Percentiles rank a stretch among this genome's conserved stretches.
These are phyloP conservation scores for Vespertilio murinus DNA, from an alignment of 2,797 vertebrate genomes.

Conservation along the genomic window DNA sequence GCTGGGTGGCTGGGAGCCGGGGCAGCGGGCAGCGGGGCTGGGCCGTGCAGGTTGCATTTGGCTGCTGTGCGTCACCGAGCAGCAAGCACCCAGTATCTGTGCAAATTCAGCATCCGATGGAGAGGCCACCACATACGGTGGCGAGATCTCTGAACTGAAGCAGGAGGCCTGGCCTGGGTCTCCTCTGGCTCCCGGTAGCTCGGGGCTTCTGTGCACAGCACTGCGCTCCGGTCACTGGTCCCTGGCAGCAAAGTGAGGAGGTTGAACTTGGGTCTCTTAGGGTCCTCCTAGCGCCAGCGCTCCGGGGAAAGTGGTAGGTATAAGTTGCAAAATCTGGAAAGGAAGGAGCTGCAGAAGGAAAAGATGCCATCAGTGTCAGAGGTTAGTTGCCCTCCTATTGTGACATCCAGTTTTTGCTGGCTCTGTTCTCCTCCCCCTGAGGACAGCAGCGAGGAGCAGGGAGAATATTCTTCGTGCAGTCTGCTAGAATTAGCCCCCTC, in stretches of 20 bases:
- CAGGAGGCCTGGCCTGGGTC: not conserved
- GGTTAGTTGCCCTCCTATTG: not conserved
- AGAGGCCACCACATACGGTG: not conserved
- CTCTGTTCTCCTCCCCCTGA: not conserved
- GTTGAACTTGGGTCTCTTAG: not conserved
- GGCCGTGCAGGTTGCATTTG: not conserved
- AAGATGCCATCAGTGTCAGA: fast-evolving
- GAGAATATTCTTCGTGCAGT: not conserved
- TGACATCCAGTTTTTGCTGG: not conserved
- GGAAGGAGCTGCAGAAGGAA: not conserved
- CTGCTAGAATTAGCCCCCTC: not conserved
- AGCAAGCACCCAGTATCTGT: not conserved
- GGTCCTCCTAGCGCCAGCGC: not conserved
- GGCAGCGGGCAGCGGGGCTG: not conserved
- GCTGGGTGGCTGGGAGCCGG: not conserved
- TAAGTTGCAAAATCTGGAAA: not conserved
- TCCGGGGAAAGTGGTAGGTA: no score
- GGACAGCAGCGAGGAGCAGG: not conserved
- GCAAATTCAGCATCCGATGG: not conserved
- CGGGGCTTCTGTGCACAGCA: not conserved
- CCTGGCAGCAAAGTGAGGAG: not conserved
- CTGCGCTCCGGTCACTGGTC: not conserved
- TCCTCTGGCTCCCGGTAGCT: not conserved
- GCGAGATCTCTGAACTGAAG: not conserved
- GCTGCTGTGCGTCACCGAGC: not conserved